Percentiles rank a stretch among this genome's conserved stretches.
Evolutionary conservation across 2,113 vertebrate genomes (phyloP).

Genomic region (Cebus imitator): DNA sequence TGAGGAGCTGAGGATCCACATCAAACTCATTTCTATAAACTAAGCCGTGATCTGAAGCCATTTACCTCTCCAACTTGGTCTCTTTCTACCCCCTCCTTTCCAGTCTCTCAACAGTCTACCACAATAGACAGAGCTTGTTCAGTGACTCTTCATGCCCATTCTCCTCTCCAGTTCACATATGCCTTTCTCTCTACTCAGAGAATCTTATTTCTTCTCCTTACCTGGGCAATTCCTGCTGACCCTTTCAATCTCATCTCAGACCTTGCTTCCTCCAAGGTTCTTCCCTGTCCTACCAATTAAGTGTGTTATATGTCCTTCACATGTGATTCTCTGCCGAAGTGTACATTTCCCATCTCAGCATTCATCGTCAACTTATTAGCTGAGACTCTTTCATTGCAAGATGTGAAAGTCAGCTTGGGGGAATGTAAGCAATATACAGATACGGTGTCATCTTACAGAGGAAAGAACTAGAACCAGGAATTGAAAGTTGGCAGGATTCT

Average conservation of each 20-base stretch:
- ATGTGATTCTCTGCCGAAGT: background rate
- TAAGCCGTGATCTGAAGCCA: background rate
- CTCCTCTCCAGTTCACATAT: background rate
- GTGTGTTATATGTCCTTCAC: background rate
- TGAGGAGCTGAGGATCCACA: background rate
- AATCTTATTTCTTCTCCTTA: background rate
- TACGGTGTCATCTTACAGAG: background rate
- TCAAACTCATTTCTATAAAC: background rate
- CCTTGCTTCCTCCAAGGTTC: background rate
- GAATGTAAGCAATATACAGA: background rate
- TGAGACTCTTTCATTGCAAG: background rate
- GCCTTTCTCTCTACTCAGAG: background rate
- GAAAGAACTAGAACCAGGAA: background rate
- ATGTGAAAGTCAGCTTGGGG: background rate
- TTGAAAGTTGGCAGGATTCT: background rate
- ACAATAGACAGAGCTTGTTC: background rate
- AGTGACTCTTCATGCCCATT: background rate
- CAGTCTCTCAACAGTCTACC: background rate
- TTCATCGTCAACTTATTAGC: background rate
- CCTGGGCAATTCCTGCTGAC: background rate
- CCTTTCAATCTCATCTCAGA: background rate
- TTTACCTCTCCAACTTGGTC: background rate
- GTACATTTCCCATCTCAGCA: background rate
- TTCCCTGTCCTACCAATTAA: background rate
- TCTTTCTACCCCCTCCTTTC: background rate